Evolutionary conservation across 1,140 invertebrate genomes (phyloP).

Genomic region (roundworm (Caenorhabditis elegans)): WBcel235 BX284604.4:8587001-8587500

Average conservation of each 20-base stretch:
- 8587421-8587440: not conserved
- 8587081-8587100: no score
- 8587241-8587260: not conserved
- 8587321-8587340: conserved; percentile 20
- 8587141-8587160: no score
- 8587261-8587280: not conserved
- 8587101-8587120: no score
- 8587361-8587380: not conserved
- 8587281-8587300: not conserved
- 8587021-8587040: no score
- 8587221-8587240: not conserved
- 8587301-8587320: not conserved
- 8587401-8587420: not conserved
- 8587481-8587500: no score
- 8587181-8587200: no score
- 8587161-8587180: no score
- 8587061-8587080: no score
- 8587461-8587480: not conserved
- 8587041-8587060: no score
- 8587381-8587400: not conserved
- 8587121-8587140: no score
- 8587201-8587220: not conserved
- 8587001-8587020: no score
- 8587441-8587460: conserved; percentile 2
- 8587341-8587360: not conserved